Conservation (phyloP, 2,113 vertebrate species). For the Alligator mississippiensis region DNA sequence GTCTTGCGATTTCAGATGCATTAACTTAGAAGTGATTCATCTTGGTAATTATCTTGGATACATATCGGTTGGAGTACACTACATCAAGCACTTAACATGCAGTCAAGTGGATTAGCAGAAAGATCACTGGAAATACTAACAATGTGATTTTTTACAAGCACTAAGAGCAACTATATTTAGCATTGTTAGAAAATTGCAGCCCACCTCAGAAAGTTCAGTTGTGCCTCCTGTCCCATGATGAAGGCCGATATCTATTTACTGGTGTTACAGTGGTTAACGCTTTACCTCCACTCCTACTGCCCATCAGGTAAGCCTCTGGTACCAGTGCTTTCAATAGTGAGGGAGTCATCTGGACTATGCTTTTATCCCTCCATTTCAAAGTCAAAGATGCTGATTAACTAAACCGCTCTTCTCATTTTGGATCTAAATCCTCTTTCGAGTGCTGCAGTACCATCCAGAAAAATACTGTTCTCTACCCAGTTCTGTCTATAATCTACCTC, state of each 20-base stretch:
- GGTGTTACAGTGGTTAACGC: not conserved
- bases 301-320: accelerated
- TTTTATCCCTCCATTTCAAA: not conserved
- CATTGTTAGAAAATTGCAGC: not conserved
- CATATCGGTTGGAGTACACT: not conserved
- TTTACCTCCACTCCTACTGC: not conserved
- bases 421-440: not conserved
- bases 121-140: accelerated
- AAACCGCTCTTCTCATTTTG: not conserved
- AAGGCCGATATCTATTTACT: not conserved
- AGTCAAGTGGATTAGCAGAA: not conserved
- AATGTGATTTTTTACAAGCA: not conserved
- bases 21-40: not conserved
- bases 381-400: not conserved
- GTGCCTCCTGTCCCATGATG: not conserved
- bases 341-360: not conserved
- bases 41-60: accelerated
- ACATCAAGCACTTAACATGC: not conserved
- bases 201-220: not conserved
- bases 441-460: not conserved
- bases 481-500: not conserved
- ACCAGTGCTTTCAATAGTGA: not conserved
- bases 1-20: not conserved
- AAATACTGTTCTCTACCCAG: not conserved
- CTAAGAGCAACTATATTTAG: not conserved